phyloP scores from a whole-genome alignment of 1,140 invertebrate species.

The Dreissena polymorpha region DNA sequence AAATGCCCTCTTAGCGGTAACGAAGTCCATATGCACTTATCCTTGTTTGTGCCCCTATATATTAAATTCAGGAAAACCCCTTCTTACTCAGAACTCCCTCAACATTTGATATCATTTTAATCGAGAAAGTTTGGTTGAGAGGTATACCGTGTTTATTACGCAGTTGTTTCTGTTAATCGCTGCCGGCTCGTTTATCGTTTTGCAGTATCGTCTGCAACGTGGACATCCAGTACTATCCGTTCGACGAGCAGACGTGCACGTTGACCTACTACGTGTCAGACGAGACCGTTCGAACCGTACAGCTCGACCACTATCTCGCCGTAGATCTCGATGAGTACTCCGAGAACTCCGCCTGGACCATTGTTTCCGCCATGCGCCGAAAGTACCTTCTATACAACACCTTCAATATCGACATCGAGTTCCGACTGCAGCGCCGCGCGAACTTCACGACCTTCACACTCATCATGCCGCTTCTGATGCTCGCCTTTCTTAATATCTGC shows the following conservation, averaged over 20 bases:
- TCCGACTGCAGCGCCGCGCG: conserved; percentile 7
- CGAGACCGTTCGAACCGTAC: background rate
- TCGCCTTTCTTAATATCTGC: conserved; percentile 12
- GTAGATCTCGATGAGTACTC: background rate
- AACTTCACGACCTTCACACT: conserved; percentile 16
- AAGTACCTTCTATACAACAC: background rate
- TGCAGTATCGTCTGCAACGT: conserved; percentile 26
- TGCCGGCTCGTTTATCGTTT: no score
- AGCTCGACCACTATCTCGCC: background rate
- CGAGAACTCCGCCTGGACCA: conserved; percentile 17
- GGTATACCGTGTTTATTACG: no score
- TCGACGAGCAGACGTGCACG: conserved; percentile 24
- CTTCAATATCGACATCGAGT: conserved; percentile 7
- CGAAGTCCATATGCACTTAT: no score
- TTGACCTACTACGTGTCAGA: conserved; percentile 3
- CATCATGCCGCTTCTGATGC: conserved; percentile 11
- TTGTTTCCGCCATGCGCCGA: background rate
- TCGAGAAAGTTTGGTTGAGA: no score
- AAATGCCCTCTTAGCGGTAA: no score
- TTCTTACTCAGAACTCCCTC: no score
- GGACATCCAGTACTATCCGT: conserved; percentile 30
- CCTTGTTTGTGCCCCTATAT: no score
- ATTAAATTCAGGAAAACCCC: no score
- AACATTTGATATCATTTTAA: no score
- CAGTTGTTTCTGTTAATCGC: no score